Percentiles rank a stretch among this genome's conserved stretches.
Conservation (phyloP, 2,797 vertebrate species). For the Orientallactaga sibirica region DNA sequence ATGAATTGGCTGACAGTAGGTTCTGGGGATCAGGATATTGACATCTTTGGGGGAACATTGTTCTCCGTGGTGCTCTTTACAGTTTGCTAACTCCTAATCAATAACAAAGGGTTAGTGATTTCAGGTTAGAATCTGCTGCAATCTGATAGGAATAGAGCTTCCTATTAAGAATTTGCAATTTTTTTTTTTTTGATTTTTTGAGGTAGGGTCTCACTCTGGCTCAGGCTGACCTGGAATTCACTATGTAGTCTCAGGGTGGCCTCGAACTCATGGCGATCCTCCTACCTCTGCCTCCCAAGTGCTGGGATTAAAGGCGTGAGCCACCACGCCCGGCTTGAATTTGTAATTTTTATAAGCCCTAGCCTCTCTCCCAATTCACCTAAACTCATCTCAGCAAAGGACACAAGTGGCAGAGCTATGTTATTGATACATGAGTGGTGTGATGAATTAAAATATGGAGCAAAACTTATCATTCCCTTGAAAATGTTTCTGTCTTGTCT, state of each 20-base stretch:
- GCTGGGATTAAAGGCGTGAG: no score
- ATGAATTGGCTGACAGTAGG: background rate
- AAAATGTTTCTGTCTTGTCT: conserved; percentile 66
- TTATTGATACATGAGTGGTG: conserved; percentile 47
- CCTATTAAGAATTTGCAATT: conserved; percentile 33
- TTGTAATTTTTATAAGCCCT: conserved; percentile 18
- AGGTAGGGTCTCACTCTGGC: no score
- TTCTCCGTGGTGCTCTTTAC: background rate
- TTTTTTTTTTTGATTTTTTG: background rate
- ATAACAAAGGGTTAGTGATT: conserved; percentile 23
- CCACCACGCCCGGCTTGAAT: background rate
- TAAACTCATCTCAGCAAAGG: conserved; percentile 41
- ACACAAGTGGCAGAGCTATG: conserved; percentile 39
- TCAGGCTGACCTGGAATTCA: no score
- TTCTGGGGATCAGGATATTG: background rate
- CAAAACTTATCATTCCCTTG: conserved; percentile 53
- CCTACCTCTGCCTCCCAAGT: no score
- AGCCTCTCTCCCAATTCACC: background rate
- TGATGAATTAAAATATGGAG: conserved; percentile 62
- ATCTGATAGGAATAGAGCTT: conserved; percentile 46
- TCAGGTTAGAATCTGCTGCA: conserved; percentile 47
- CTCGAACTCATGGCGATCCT: no score
- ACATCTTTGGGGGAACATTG: background rate
- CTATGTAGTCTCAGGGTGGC: no score
- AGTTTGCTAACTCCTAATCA: conserved; percentile 14